A percentile compares a stretch with the other conserved stretches of the same genome.
Conservation (phyloP, 2,888 invertebrate genomes). For the Morpho helenor region DNA sequence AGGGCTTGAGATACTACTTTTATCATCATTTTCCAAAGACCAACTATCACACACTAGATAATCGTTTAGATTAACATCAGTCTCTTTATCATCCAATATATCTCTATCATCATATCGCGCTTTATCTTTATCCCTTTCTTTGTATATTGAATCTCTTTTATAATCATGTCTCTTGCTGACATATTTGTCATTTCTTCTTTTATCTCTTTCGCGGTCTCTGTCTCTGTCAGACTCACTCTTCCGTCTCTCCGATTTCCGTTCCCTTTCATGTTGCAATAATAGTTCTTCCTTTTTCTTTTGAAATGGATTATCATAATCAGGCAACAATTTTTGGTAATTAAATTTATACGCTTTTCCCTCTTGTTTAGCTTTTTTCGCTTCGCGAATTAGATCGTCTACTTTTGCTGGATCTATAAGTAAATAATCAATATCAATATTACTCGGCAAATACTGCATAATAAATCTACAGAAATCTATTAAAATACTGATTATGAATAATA, state of each 20-base stretch:
- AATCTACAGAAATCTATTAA: neutral
- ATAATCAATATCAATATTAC: neutral
- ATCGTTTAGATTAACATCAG: conserved; percentile 61
- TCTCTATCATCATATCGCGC: conserved; percentile 30
- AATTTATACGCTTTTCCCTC: conserved; percentile 69
- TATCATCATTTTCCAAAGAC: conserved; percentile 69
- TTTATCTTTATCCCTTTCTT: conserved; percentile 33
- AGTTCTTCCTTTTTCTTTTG: conserved; percentile 47
- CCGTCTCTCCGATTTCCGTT: conserved; percentile 28
- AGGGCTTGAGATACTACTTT: conserved; percentile 47
- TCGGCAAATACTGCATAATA: neutral
- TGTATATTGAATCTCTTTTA: conserved; percentile 35
- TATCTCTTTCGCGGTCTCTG: conserved; percentile 28
- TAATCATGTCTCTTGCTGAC: conserved; percentile 32
- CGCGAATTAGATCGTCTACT: conserved; percentile 64
- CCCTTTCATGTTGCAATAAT: conserved; percentile 20
- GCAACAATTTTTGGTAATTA: conserved; percentile 62
- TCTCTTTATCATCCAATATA: conserved; percentile 38
- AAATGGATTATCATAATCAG: conserved; percentile 69
- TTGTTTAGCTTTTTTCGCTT: conserved; percentile 63
- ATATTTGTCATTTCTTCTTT: conserved; percentile 34
- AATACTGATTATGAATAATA: too few relatives aligned
- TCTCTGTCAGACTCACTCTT: conserved; percentile 29
- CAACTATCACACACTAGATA: conserved; percentile 72
- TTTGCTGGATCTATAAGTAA: conserved; percentile 46